A percentile compares a stretch with the other conserved stretches of the same genome.
Conservation (phyloP, 2,888 invertebrate species). For the Clitarchus hookeri region DNA sequence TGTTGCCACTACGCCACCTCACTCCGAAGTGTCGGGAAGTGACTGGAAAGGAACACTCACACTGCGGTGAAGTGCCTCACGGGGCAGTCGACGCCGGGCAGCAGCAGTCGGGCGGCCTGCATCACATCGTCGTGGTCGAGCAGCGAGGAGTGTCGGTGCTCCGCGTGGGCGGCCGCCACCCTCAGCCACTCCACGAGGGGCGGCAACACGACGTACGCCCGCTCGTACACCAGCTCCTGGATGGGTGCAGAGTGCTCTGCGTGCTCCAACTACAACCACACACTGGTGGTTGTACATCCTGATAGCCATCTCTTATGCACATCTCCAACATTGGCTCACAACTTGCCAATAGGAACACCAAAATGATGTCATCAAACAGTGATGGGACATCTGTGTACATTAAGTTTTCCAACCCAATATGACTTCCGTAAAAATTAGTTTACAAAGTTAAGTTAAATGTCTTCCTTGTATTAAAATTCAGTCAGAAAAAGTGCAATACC, state of each 20-base stretch:
- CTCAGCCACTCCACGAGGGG: constrained; percentile 91
- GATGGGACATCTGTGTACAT: too few species aligned
- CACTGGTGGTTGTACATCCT: too few species aligned
- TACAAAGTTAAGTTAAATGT: too few species aligned
- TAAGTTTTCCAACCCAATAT: too few species aligned
- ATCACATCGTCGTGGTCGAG: constrained; percentile 85
- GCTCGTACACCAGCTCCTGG: constrained; percentile 80
- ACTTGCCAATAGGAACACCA: too few species aligned
- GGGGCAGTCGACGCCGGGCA: constrained; percentile 90
- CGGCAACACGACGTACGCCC: constrained; percentile 85
- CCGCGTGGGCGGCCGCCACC: constrained; percentile 80
- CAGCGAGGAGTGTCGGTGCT: constrained; percentile 75
- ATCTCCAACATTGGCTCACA: too few species aligned
- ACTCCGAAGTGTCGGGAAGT: neutral
- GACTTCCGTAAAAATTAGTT: too few species aligned
- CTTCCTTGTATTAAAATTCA: too few species aligned
- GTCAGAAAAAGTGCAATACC: too few species aligned
- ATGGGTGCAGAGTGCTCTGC: constrained; percentile 59
- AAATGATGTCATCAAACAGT: too few species aligned
- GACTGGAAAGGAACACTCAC: neutral
- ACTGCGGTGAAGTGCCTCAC: constrained; percentile 71
- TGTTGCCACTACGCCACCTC: neutral
- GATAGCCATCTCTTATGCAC: too few species aligned
- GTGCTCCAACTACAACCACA: constrained; percentile 65
- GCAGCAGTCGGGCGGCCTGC: constrained; percentile 82